Base-by-base conservation (phyloP, 2,113 vertebrate species). In the Trinectes maculatus region DNA sequence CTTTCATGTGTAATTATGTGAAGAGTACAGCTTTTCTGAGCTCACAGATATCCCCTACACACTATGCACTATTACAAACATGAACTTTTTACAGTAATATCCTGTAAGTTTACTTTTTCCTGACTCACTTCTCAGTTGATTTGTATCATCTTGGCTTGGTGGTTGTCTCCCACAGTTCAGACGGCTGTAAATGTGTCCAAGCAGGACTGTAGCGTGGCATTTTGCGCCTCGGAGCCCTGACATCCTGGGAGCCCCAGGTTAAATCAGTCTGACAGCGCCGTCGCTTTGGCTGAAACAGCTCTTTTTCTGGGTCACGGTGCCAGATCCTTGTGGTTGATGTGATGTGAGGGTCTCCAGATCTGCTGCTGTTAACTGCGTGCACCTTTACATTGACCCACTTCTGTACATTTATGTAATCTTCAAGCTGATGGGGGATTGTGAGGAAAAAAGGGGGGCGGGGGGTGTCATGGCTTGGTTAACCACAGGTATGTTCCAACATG, bases 381-480 rank as follows among this genome's bases (percentile, higher is more conserved):
- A 31, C 71, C 55, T 78, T 81, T 51, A 44, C 36, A 26, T 84
- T 85, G 84, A 89, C 84, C 89, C 77, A 85, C 85, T 87, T 89
- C 80, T 86, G 59, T 78, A 77, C 67, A 75, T 85, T 85, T 78
- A 84, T 89, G 84, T 82, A 83, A 87, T 85, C 61, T 44, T 73
- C 21, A 77, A 63, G 58, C 47, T 63, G 54, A 79, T 51, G 66
- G 44, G 54, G 59, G 40, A 10, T 13, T 54, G 52, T 26, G 33
- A 21, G 25, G 19, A 61, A 37, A 25, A 31, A n/a, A n/a, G n/a
- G n/a, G n/a, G n/a, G 19, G 34, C 15, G 25, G 43, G 51, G 18
- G 39, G 36, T 84, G 83, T 74, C 80, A 87, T 81, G 74, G 62
- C 68, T 77, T 87, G 82, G 85, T 89, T 84, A 87, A 85, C 85